Evolutionary conservation across 2,888 invertebrate species (phyloP), one percentile per base, ranked within the genome.

Genomic region (Didymodactylos carnosus): DNA sequence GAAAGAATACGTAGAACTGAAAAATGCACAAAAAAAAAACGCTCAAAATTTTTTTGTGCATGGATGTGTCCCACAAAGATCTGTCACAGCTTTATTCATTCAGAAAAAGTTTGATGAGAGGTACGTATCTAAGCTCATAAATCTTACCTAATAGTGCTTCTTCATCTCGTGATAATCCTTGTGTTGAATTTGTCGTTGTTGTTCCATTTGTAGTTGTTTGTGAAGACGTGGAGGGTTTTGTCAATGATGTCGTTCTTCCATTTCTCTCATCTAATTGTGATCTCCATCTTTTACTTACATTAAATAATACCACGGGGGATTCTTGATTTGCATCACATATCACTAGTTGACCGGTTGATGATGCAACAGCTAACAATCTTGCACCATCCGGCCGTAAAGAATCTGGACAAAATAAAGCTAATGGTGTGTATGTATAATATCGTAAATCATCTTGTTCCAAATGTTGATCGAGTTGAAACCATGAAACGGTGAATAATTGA

Each of bases 381-480:
- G 62, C 62, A 35, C 62, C 62, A n/a, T 62, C 62, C 19, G 62
- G 62, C 35, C 62, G 19, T 35, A 62, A 62, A 27, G 62, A 62
- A 62, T 62, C 62, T 14, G 62, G 62, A 62, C 62, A 62, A 19
- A 62, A 62, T n/a, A 62, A n/a, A 11, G 62, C 62, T n/a, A 62
- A 35, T 35, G 62, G 62, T 3, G 62, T 62, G 35, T 62, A 62
- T 8, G 62, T 62, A n/a, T 35, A 62, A 11, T 62, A 62, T 35
- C 62, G 29, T 35, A 62, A 35, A 62, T 62, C 62, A 14, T 62
- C 62, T 62, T 62, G 62, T 62, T 62, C 62, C 19, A 62, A 35
- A 62, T 62, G 62, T 62, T 62, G 62, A 62, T 62, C 62, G n/a
- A 62, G 62, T 62, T 62, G 62, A 35, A 62, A 62, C 62, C 62